Base-by-base conservation (phyloP, 2,797 vertebrate species). In the Melopsittacus undulatus region DNA sequence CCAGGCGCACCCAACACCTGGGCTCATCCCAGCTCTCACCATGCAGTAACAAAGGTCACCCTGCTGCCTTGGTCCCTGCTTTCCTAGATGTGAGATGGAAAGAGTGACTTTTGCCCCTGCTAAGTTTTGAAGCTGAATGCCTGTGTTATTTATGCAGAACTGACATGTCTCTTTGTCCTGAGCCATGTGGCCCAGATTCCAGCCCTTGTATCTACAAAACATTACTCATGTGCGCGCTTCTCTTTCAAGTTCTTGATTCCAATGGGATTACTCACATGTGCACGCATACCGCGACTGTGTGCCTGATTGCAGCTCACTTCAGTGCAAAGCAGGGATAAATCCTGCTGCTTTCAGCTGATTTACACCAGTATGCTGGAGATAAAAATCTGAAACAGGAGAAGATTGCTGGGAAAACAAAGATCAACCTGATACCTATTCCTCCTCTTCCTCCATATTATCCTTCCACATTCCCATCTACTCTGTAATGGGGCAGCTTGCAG, bases 101-200 rank as follows among this genome's bases (percentile, higher is more conserved):
- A 30, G 56, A 46, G 43, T 36, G 91, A 61, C 66, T 89, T 82
- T 73, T 2, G 2, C 59, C 45, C 48, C 34, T 2, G 42, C 32
- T 64, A 34, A 81, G 91, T 69, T 77, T 45, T 5, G 49, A 54
- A 72, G 90, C n/a, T 0, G n/a, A 82, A 22, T 52, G 77, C 56
- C 90, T 73, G 74, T 18, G 76, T 94, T 96, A 94, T 94, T 95
- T 92, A 80, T 78, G 91, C 86, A 89, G 93, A 75, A 77, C 83
- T 83, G 96, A 85, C 86, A 94, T 29, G 43, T 78, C 91, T 92
- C 96, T 94, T 92, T 96, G 96, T 93, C 91, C 93, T 38, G 94
- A 95, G 94, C 90, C 91, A 72, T 92, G 91, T 95, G 93, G 88
- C 93, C 95, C 95, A 78, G 90, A 95, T 94, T 95, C 92, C 93